These are phyloP conservation scores for Semnornis frantzii DNA, from an alignment of 2,113 vertebrate species.

Conservation along the genomic window DNA sequence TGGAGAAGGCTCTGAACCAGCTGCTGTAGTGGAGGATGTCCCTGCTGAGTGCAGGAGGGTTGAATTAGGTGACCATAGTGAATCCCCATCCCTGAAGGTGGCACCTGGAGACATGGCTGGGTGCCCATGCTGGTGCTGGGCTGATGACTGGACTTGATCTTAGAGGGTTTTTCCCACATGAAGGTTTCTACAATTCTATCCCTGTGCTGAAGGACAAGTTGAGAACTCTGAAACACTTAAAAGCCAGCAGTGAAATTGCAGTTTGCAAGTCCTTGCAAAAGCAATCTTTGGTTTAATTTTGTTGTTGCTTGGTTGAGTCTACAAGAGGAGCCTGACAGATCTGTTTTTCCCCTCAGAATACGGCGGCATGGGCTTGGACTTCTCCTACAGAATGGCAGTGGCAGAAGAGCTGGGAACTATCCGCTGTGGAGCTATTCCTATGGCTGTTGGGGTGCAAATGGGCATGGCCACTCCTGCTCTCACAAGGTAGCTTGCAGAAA, in stretches of 20 bases:
- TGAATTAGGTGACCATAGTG: too few species aligned
- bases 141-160: too few species aligned
- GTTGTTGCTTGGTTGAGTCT: background rate
- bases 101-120: too few species aligned
- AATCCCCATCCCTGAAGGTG: too few species aligned
- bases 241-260: background rate
- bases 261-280: background rate
- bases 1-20: too few species aligned
- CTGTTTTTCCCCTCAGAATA: constrained; percentile 77
- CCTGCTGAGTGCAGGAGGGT: too few species aligned
- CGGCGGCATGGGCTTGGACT: constrained; percentile 87
- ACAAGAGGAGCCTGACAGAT: background rate
- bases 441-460: constrained; percentile 87
- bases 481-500: constrained; percentile 77
- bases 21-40: too few species aligned
- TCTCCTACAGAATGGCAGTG: constrained; percentile 85
- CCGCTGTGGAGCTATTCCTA: constrained; percentile 82
- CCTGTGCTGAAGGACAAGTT: too few species aligned
- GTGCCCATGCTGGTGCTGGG: too few species aligned
- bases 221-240: background rate
- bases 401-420: constrained; percentile 87
- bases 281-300: background rate
- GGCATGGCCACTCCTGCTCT: constrained; percentile 89
- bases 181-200: too few species aligned
- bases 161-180: too few species aligned